Evolutionary conservation across 2,113 vertebrate genomes (phyloP).

Genomic region (Pleuronectes platessa): DNA sequence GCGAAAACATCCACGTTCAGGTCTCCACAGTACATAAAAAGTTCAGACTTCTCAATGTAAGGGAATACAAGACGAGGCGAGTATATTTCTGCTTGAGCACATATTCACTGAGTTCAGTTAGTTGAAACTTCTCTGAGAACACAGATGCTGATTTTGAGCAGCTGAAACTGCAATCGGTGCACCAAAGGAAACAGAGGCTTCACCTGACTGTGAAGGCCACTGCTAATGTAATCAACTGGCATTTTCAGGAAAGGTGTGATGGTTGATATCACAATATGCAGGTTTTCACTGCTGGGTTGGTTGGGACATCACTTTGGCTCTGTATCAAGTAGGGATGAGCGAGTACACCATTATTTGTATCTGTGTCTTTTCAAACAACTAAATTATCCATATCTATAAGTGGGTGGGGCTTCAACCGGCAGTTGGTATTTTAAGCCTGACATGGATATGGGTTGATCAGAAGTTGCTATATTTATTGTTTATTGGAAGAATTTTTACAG

Average conservation of each 20-base stretch:
- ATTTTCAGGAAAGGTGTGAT: neutral
- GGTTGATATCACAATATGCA: neutral
- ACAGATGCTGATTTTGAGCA: neutral
- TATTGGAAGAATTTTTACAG: too few species aligned
- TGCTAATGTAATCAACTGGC: neutral
- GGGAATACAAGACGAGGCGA: conserved; percentile 9
- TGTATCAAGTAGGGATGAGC: neutral
- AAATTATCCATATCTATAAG: too few species aligned
- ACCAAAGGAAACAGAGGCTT: neutral
- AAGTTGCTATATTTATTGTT: too few species aligned
- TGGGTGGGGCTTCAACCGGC: too few species aligned
- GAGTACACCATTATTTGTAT: too few species aligned
- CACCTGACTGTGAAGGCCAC: neutral
- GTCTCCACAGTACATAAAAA: conserved; percentile 16
- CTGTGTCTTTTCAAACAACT: too few species aligned
- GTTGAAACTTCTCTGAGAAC: neutral
- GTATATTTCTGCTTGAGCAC: neutral
- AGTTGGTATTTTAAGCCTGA: too few species aligned
- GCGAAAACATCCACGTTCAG: conserved; percentile 11
- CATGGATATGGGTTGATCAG: too few species aligned
- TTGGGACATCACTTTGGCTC: neutral
- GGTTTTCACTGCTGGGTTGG: neutral
- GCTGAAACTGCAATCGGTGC: neutral
- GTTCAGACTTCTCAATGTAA: conserved; percentile 28
- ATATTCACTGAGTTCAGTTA: neutral